Evolutionary conservation across 2,888 invertebrate genomes (phyloP).

Genomic region (Zhuqinia jingwanae): DNA sequence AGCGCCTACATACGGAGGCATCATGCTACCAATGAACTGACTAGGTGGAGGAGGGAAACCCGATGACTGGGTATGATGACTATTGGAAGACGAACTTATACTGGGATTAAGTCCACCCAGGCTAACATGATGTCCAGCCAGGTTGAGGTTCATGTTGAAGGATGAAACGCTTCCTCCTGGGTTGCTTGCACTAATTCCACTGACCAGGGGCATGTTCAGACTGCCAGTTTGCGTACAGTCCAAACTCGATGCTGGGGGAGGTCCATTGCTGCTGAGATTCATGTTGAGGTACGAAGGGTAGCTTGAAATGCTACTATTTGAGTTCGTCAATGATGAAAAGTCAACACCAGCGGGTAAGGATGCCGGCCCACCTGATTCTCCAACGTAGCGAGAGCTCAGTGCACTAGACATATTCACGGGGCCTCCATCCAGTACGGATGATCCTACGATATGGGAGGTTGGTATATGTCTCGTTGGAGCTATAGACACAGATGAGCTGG

Average conservation of each 20-base stretch:
- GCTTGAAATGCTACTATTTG: slow-evolving; percentile 82
- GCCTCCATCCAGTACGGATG: slow-evolving; percentile 75
- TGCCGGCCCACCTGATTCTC: slow-evolving; percentile 77
- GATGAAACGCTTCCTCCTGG: slow-evolving; percentile 75
- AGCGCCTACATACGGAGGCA: slow-evolving; percentile 71
- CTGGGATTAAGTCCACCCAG: slow-evolving; percentile 71
- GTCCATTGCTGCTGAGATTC: slow-evolving; percentile 79
- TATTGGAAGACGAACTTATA: slow-evolving; percentile 71
- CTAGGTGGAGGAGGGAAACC: slow-evolving; percentile 77
- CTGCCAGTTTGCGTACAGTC: slow-evolving; percentile 81
- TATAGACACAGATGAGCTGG: slow-evolving; percentile 62
- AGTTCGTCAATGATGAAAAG: slow-evolving; percentile 82
- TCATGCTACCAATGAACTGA: slow-evolving; percentile 78
- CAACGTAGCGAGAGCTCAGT: slow-evolving; percentile 75
- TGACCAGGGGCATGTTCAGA: slow-evolving; percentile 81
- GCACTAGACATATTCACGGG: slow-evolving; percentile 75
- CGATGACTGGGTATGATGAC: slow-evolving; percentile 74
- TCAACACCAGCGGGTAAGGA: slow-evolving; percentile 81
- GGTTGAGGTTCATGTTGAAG: slow-evolving; percentile 78
- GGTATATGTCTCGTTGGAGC: slow-evolving; percentile 70
- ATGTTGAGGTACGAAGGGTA: slow-evolving; percentile 80
- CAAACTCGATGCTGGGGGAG: slow-evolving; percentile 79
- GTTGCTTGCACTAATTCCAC: slow-evolving; percentile 75
- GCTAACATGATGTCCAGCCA: slow-evolving; percentile 71
- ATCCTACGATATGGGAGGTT: slow-evolving; percentile 76